Conservation (phyloP, 2,888 invertebrate genomes). For the Drosophila emarginata region DNA sequence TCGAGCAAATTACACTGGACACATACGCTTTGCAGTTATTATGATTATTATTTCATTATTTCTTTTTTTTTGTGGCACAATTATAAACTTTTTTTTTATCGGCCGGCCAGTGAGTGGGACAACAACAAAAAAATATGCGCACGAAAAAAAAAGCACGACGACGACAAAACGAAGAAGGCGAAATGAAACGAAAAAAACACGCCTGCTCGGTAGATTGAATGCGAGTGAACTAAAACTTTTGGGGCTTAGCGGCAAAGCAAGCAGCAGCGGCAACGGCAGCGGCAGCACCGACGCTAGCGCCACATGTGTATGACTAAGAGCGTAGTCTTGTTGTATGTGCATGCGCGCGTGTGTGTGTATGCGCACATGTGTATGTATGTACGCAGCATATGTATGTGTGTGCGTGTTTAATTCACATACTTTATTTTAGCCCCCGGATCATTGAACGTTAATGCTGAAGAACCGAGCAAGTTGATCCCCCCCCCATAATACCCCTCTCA, state of each 20-base stretch:
- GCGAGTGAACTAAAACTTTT: conserved; percentile 70
- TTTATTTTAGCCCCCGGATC: conserved; percentile 8
- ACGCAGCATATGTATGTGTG: conserved; percentile 22
- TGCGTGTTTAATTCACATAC: conserved; percentile 35
- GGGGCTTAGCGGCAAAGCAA: conserved; percentile 27
- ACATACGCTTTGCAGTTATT: conserved; percentile 1
- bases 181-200: conserved; percentile 54
- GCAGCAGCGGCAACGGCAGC: conserved; percentile 34
- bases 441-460: conserved; percentile 6
- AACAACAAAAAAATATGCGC: conserved; percentile 30
- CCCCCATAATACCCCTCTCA: background rate
- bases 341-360: background rate
- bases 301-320: conserved; percentile 12
- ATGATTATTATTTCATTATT: background rate
- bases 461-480: conserved; percentile 2
- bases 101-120: conserved; percentile 11
- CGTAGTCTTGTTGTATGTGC: background rate
- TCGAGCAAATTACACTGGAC: background rate
- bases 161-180: conserved; percentile 38
- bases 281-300: conserved; percentile 36
- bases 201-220: conserved; percentile 75
- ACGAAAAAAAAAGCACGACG: conserved; percentile 37
- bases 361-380: conserved; percentile 4
- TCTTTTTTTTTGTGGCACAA: conserved; percentile 1
- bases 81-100: conserved; percentile 11